Base-by-base conservation (phyloP, 1,140 invertebrate genomes). In the Drosophila nasuta region DNA sequence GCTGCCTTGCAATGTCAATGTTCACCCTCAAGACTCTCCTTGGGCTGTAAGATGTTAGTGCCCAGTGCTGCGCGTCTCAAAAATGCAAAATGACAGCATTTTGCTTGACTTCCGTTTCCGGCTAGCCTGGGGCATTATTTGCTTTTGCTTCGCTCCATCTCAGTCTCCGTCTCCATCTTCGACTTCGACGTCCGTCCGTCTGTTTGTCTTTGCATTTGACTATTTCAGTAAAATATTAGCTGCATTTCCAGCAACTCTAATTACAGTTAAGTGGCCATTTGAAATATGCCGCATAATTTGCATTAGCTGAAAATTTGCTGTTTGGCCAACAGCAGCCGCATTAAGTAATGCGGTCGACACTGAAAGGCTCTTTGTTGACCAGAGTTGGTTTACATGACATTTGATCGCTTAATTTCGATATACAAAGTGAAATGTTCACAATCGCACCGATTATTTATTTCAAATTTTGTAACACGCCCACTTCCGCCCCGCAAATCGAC, bases 81-180 rank as follows among this genome's bases (percentile, higher is more conserved):
- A 82, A 78, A 81, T 79, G 64, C 64, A 81, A 77, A 75, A 83
- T 83, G 75, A 81, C 79, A 79, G 76, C 76, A 81, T 79, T 83
- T 81, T 81, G 64, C 81, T 76, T 76, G 72, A 81, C 81, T 83
- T 79, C 81, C 72, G 57, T 72, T 79, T 83, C 81, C 81, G 71
- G 79, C 30, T 79, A 77, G 66, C 75, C 67, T 69, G 60, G 45
- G 64, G 49, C 71, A 70, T 79, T 75, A 62, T 75, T 79, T 70
- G 79, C 65, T 60, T 70, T 63, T 45, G 43, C 69, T 54, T 20
- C 15, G 5, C 25, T 10, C 7, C 25, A 2, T 13, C 49, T 54
- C 13, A 20, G 1, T 6, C 25, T 10, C 7, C 25, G 1, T 13
- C 49, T 54, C 13, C 48, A 5, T 6, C 49, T 33, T 11, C 25